phyloP scores from a whole-genome alignment of 2,888 invertebrate genomes.

The Mimumesa dahlbomi region DNA sequence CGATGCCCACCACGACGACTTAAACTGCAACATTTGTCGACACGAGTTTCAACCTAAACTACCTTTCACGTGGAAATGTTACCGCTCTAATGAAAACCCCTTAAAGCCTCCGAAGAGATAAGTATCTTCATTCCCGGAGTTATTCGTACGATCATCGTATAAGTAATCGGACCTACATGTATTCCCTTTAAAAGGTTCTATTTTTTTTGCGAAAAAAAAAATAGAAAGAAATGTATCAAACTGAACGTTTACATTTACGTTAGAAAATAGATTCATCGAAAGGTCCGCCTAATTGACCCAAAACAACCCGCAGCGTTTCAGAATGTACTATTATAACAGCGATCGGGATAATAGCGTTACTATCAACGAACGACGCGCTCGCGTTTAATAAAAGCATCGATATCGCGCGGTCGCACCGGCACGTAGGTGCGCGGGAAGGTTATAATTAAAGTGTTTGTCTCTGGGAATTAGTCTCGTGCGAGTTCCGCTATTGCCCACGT shows the following conservation, averaged over 20 bases:
- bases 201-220: too few species aligned
- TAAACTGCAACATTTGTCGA: not conserved
- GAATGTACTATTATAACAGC: not conserved
- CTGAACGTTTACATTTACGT: too few species aligned
- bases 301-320: not conserved
- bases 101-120: not conserved
- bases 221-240: too few species aligned
- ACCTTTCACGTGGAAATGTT: not conserved
- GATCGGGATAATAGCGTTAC: conserved; percentile 28
- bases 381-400: conserved; percentile 66
- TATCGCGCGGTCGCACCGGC: conserved; percentile 41
- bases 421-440: conserved; percentile 46
- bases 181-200: too few species aligned
- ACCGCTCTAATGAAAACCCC: not conserved
- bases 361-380: conserved; percentile 17
- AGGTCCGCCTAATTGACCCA: not conserved
- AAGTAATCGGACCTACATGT: too few species aligned
- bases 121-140: too few species aligned
- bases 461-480: conserved; percentile 58
- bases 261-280: too few species aligned
- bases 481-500: conserved; percentile 37
- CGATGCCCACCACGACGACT: not conserved
- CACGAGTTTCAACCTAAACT: not conserved
- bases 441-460: conserved; percentile 69
- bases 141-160: too few species aligned